These are phyloP conservation scores for Drosophila bocqueti DNA, from an alignment of 1,140 invertebrate species.

Conservation along the genomic window DNA sequence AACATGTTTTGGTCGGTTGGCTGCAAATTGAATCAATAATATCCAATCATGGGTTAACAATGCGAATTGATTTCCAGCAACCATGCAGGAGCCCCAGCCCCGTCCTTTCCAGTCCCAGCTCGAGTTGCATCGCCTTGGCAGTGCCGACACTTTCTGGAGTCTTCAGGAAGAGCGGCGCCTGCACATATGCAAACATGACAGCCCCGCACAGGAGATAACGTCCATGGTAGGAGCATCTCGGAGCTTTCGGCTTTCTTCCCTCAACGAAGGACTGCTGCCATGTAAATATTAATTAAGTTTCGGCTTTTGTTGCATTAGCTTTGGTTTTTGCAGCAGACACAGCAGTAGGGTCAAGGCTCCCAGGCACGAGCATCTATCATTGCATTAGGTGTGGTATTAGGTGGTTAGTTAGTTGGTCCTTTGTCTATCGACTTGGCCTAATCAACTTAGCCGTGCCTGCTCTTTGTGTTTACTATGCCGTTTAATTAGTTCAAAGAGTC, in stretches of 20 bases:
- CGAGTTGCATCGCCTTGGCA: slow-evolving; percentile 11
- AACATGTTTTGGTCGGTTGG: slow-evolving; percentile 77
- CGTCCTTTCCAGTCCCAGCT: not conserved
- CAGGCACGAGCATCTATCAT: slow-evolving; percentile 45
- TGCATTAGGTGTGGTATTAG: slow-evolving; percentile 63
- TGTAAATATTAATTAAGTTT: slow-evolving; percentile 84
- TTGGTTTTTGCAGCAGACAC: slow-evolving; percentile 49
- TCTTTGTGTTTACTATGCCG: slow-evolving; percentile 25
- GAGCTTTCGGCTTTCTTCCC: slow-evolving; percentile 2
- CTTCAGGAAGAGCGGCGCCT: slow-evolving; percentile 24
- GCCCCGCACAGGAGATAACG: slow-evolving; percentile 51
- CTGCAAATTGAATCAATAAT: slow-evolving; percentile 84
- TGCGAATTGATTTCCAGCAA: slow-evolving; percentile 82
- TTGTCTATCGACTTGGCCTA: slow-evolving; percentile 56
- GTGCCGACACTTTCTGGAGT: not conserved
- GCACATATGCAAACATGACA: slow-evolving; percentile 63
- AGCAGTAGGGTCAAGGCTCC: slow-evolving; percentile 4
- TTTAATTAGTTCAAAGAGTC: slow-evolving; percentile 73
- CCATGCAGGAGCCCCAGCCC: slow-evolving; percentile 49
- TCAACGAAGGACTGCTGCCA: slow-evolving; percentile 48
- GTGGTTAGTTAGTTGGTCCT: slow-evolving; percentile 56
- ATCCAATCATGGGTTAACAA: slow-evolving; percentile 84
- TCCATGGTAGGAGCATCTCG: slow-evolving; percentile 21
- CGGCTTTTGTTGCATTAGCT: slow-evolving; percentile 68
- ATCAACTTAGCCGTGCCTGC: slow-evolving; percentile 54